These are phyloP conservation scores for Smittia sp. DNA, from an alignment of 2,888 invertebrate genomes.

Conservation along the genomic window DNA sequence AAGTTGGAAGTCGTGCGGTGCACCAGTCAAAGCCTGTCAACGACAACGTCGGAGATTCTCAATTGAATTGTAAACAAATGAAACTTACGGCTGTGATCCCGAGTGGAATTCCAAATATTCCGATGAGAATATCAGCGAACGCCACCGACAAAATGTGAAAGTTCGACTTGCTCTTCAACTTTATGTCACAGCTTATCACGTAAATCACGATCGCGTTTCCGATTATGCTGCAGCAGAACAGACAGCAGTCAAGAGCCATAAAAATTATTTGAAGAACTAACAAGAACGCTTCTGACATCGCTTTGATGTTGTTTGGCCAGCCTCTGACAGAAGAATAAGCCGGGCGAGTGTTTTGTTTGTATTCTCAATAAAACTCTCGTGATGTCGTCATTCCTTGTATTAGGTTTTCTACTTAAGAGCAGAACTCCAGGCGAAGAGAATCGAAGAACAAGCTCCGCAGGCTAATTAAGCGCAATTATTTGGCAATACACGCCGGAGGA, in stretches of 20 bases:
- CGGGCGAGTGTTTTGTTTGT: background rate
- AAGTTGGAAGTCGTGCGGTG: background rate
- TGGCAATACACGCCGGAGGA: too few relatives aligned
- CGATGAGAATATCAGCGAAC: background rate
- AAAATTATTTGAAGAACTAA: background rate
- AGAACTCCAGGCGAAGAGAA: too few relatives aligned
- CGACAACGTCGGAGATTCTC: background rate
- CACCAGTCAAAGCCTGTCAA: background rate
- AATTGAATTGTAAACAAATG: background rate
- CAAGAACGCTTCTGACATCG: background rate
- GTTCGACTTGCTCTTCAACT: background rate
- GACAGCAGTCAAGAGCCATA: background rate
- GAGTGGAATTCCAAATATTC: background rate
- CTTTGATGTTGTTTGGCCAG: background rate
- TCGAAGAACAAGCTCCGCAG: too few relatives aligned
- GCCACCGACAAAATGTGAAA: conserved; percentile 2
- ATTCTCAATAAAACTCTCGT: background rate
- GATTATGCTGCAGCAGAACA: background rate
- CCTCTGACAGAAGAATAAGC: background rate
- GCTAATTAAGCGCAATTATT: too few relatives aligned
- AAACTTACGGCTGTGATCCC: background rate
- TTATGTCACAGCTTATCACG: background rate
- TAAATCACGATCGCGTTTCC: conserved; percentile 3
- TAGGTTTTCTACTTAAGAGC: too few relatives aligned
- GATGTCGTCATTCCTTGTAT: background rate